A percentile compares a stretch with the other conserved stretches of the same genome.
These are phyloP conservation scores for Tetramorium alpestre DNA, from an alignment of 1,140 invertebrate species.

Conservation along the genomic window DNA sequence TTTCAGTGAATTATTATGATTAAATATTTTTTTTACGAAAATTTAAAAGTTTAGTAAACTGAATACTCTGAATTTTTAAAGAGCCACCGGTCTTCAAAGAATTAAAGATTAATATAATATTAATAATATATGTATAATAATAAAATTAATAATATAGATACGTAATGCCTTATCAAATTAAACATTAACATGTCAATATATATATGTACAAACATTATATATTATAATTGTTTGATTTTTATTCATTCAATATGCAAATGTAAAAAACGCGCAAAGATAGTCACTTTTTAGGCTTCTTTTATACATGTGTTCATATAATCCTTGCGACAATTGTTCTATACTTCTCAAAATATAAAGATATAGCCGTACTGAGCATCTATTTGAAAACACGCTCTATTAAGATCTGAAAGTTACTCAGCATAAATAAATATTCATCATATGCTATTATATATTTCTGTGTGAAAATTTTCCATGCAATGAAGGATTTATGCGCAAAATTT, in stretches of 20 bases:
- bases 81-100: too few species aligned
- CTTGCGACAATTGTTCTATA: not conserved
- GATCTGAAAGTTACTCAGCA: slow-evolving; percentile 1
- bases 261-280: not conserved
- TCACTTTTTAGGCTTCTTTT: not conserved
- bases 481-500: slow-evolving; percentile 14
- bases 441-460: not conserved
- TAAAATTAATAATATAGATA: too few species aligned
- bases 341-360: not conserved
- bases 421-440: slow-evolving; percentile 30
- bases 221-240: not conserved
- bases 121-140: too few species aligned
- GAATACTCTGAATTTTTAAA: too few species aligned
- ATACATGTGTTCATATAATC: not conserved
- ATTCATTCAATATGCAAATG: not conserved
- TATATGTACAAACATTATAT: too few species aligned
- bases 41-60: too few species aligned
- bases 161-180: too few species aligned
- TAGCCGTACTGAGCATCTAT: not conserved
- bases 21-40: too few species aligned
- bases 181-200: too few species aligned
- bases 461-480: not conserved
- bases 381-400: not conserved
- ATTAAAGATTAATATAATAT: too few species aligned
- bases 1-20: too few species aligned